Evolutionary conservation across 2,797 vertebrate species (phyloP), one percentile per base, ranked within the genome.

Genomic region (Notolabrus celidotus): DNA sequence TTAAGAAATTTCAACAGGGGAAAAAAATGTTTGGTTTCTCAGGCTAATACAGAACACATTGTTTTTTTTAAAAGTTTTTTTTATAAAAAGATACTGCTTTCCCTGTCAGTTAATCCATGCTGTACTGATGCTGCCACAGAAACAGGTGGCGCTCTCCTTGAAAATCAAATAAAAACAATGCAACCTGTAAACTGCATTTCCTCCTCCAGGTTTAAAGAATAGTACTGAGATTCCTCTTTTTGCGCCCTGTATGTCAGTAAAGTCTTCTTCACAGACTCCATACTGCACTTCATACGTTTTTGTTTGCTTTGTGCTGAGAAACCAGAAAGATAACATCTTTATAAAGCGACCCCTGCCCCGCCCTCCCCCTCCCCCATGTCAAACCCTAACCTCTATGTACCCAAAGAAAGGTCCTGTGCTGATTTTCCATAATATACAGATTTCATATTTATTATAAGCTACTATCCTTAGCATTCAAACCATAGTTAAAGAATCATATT

Each of bases 401-500:
- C 92, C 87, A 86, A 90, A 93, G 82, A 92, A 94, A 92, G 88
- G 87, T 94, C 92, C 93, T 94, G 94, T 95, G 93, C 94, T 94
- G 93, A 93, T 90, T 93, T 92, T 94, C 91, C 91, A 92, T 93
- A 95, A 94, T 94, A 94, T 95, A 95, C 94, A 95, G 91, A 92
- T 93, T 93, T 95, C 89, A 93, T 93, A 94, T 95, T 94, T 93
- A 95, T 94, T 95, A 93, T 94, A 95, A 94, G 93, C 91, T 94
- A 94, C 93, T 94, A 92, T 94, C 91, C 92, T 95, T 93, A 94
- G 94, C 93, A 94, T 95, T 94, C 93, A 94, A 94, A 94, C 92
- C 91, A 93, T 93, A 91, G 87, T 92, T 89, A 92, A 93, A 93
- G 90, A 93, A 92, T 93, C 91, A 93, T 93, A 92, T 89, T 90